Conservation (phyloP, 2,888 invertebrate genomes). For the Metellina segmentata region DNA sequence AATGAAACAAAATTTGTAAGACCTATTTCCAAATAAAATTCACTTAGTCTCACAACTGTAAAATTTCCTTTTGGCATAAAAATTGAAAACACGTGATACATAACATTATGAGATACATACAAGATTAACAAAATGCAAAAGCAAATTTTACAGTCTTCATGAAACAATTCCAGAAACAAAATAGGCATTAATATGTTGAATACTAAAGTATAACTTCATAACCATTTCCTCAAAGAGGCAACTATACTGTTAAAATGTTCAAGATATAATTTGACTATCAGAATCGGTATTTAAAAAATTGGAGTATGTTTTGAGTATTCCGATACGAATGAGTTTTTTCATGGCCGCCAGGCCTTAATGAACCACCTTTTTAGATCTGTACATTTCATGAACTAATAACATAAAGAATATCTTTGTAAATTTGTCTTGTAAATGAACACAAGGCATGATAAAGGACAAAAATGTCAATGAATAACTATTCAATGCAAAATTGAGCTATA, state of each 20-base stretch:
- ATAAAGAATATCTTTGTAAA: no score
- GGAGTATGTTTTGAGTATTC: no score
- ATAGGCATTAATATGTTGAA: conserved; percentile 4
- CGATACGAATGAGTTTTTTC: no score
- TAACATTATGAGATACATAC: conserved; percentile 43
- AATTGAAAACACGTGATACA: conserved; percentile 35
- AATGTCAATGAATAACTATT: no score
- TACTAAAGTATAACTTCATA: conserved; percentile 7
- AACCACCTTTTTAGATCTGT: no score
- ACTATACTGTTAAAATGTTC: background rate
- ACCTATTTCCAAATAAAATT: conserved; percentile 33
- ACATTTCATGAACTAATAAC: no score
- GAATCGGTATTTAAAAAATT: no score
- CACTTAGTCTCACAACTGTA: conserved; percentile 44
- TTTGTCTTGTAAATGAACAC: no score
- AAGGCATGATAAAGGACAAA: no score
- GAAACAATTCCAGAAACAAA: conserved; percentile 27
- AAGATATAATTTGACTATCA: no score
- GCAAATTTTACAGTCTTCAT: conserved; percentile 41
- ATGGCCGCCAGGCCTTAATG: no score
- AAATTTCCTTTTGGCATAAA: conserved; percentile 37
- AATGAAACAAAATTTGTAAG: conserved; percentile 17
- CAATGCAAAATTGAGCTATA: no score
- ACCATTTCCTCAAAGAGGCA: background rate
- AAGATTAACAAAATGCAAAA: conserved; percentile 43